A percentile compares a stretch with the other conserved stretches of the same genome.
phyloP scores from a whole-genome alignment of 2,797 vertebrate genomes.

The Sebastes itinus region DNA sequence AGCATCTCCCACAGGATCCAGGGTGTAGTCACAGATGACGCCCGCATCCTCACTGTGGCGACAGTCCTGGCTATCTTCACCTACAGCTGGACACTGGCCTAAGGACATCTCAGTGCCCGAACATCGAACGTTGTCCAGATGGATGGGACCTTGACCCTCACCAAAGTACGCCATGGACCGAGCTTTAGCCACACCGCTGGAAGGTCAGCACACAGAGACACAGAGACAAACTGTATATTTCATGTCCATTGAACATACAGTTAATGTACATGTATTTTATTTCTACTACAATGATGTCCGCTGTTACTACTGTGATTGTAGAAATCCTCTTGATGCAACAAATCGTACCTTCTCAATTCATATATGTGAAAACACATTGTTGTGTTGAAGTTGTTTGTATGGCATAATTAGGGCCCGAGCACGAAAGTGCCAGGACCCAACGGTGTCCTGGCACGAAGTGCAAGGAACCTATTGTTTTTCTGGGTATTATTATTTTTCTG shows the following conservation, averaged over 20 bases:
- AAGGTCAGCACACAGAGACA: conserved; percentile 30
- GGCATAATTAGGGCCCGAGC: too few relatives aligned
- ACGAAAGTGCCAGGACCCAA: too few relatives aligned
- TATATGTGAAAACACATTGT: too few relatives aligned
- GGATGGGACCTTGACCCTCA: conserved; percentile 85
- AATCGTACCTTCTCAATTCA: background rate
- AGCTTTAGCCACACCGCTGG: conserved; percentile 86
- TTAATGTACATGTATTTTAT: too few relatives aligned
- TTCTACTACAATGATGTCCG: background rate
- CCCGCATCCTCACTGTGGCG: conserved; percentile 88
- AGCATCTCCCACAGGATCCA: conserved; percentile 72
- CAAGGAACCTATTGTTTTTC: too few relatives aligned
- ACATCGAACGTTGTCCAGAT: conserved; percentile 85
- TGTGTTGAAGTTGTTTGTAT: background rate
- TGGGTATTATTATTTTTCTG: too few relatives aligned
- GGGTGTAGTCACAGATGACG: conserved; percentile 87
- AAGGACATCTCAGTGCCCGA: conserved; percentile 80
- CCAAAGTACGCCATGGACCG: conserved; percentile 89
- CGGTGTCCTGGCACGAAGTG: too few relatives aligned
- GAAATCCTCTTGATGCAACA: background rate
- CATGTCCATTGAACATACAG: background rate
- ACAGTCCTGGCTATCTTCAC: conserved; percentile 79
- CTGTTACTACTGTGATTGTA: background rate
- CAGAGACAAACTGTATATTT: background rate
- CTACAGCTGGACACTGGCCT: conserved; percentile 78